A percentile compares a stretch with the other conserved stretches of the same genome.
Conservation (phyloP, 2,797 vertebrate genomes). For the Meda fulgida region DNA sequence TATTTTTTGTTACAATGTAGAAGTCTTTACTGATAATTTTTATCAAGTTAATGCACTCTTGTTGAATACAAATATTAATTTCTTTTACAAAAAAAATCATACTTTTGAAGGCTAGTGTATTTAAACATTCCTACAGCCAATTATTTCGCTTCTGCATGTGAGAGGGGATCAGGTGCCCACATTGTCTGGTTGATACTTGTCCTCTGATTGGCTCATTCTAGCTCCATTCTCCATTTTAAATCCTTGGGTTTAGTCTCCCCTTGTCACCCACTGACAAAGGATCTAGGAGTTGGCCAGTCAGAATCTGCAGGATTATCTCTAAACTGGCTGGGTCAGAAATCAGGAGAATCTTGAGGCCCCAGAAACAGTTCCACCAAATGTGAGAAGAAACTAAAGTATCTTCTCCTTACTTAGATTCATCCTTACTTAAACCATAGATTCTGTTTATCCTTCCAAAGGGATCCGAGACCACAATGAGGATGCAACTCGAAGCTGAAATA, state of each 20-base stretch:
- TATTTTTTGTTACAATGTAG: neutral
- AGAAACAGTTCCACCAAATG: slow-evolving; percentile 64
- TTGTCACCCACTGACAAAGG: slow-evolving; percentile 72
- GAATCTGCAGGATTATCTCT: slow-evolving; percentile 71
- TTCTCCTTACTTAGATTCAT: neutral
- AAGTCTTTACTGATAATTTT: neutral
- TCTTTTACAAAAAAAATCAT: neutral
- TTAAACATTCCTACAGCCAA: slow-evolving; percentile 69
- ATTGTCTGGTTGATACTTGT: slow-evolving; percentile 64
- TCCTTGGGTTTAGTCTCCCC: slow-evolving; percentile 66
- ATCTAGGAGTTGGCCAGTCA: slow-evolving; percentile 68
- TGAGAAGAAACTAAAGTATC: slow-evolving; percentile 56
- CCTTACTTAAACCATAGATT: no score
- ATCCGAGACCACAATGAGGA: neutral
- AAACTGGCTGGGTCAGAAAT: slow-evolving; percentile 57
- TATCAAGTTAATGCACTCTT: neutral
- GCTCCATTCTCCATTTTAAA: slow-evolving; percentile 66
- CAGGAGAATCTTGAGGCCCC: slow-evolving; percentile 59
- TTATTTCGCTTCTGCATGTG: slow-evolving; percentile 68
- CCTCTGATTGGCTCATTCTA: slow-evolving; percentile 63
- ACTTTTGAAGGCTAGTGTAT: slow-evolving; percentile 43
- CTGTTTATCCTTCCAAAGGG: neutral
- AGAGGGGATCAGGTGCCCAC: slow-evolving; percentile 73
- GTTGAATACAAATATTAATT: neutral
- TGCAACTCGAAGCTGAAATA: neutral